Percentiles rank a stretch among this genome's conserved stretches.
These are phyloP conservation scores for Chaitophorus viminalis DNA, from an alignment of 2,888 invertebrate species.

Conservation along the genomic window DNA sequence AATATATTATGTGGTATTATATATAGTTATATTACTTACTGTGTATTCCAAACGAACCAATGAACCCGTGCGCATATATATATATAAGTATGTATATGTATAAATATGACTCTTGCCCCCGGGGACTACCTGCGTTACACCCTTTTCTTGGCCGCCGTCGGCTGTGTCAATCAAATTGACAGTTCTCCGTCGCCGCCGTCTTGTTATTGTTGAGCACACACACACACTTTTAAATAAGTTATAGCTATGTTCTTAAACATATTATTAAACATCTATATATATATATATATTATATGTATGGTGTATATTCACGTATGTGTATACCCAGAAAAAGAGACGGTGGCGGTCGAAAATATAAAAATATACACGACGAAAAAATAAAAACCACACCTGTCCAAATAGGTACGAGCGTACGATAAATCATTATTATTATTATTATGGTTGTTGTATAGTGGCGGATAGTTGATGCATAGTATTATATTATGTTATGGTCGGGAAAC, in stretches of 20 bases:
- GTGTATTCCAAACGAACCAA: no score
- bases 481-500: no score
- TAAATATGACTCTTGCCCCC: slow-evolving; percentile 14
- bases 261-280: background rate
- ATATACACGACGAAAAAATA: background rate
- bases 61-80: no score
- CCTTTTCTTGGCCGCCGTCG: background rate
- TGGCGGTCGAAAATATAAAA: background rate
- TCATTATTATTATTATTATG: background rate
- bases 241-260: background rate
- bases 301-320: background rate
- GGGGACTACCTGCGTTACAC: slow-evolving; percentile 54
- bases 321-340: background rate
- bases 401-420: background rate
- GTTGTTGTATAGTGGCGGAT: background rate
- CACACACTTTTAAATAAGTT: background rate
- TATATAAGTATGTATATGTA: no score
- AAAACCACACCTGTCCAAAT: slow-evolving; percentile 53
- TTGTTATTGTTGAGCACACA: slow-evolving; percentile 36
- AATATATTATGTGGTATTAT: no score
- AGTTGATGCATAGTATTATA: background rate
- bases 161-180: slow-evolving; percentile 49
- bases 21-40: no score
- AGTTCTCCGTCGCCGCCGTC: background rate
- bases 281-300: background rate